Evolutionary conservation across 2,888 invertebrate species (phyloP), one percentile per base, ranked within the genome.

Genomic region (Rapana venosa): DNA sequence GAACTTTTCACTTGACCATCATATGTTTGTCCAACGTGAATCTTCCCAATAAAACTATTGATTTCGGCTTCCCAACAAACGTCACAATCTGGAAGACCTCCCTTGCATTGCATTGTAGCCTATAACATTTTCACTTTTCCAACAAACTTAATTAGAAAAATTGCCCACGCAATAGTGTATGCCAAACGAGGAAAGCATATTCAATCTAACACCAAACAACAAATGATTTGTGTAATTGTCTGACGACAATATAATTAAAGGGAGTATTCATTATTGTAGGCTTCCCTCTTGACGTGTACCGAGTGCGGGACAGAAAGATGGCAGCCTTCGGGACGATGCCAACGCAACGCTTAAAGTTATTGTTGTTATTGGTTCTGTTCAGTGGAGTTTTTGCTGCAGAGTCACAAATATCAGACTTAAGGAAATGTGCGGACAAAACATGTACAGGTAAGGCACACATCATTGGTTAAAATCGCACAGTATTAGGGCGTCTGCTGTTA

Each of bases 391-490:
- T n/a, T 81, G 88, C 74, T 22, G n/a, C 47, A 56, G 89, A 47
- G 20, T 47, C 36, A 30, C 32, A 70, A 89, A 93, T 94, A 91
- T 94, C 94, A 30, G 92, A 94, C 88, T 87, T 92, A 81, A 92
- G 93, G 86, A 91, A 93, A 56, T 94, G 94, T 92, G 94, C 92
- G 4, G 93, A 94, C 88, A 92, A 92, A 91, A 89, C 92, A 74
- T 94, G 94, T 88, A 89, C 93, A 91, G 93, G 94, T 94, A 92
- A 90, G 92, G 90, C 22, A 83, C 32, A 32, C 35, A 47, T 32
- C n/a, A 26, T 4, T 47, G 36, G 6, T 26, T 58, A 26, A 86
- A 32, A 32, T 86, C 58, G 11, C 20, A 56, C 35, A 35, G 26
- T 47, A 58, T 15, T 81, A 81, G 13, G 81, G 79, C 81, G 81